Percentiles rank a stretch among this genome's conserved stretches.
Evolutionary conservation across 2,797 vertebrate genomes (phyloP).

Genomic region (Spinus pinus): DNA sequence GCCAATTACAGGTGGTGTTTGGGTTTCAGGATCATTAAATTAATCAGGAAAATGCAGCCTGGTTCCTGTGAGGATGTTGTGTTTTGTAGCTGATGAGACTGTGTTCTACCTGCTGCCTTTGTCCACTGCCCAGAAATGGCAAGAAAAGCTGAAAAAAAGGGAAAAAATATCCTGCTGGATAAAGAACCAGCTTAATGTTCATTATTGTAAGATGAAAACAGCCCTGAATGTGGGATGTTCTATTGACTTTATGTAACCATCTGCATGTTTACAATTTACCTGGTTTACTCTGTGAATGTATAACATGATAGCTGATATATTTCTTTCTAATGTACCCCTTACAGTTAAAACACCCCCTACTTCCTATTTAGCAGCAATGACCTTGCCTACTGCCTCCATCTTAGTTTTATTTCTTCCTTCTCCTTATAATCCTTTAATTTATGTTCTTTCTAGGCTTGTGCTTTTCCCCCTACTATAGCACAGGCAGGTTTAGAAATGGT

Average conservation of each 20-base stretch:
- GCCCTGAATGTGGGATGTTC: neutral
- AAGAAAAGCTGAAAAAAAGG: neutral
- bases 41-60: neutral
- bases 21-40: constrained; percentile 28
- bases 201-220: neutral
- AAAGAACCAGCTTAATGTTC: neutral
- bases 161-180: neutral
- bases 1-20: constrained; percentile 1
- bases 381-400: neutral
- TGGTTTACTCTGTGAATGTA: neutral
- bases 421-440: neutral
- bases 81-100: neutral
- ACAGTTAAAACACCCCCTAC: neutral
- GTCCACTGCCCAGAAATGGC: neutral
- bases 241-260: neutral
- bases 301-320: neutral
- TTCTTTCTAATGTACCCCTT: neutral
- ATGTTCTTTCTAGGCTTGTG: neutral
- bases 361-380: neutral
- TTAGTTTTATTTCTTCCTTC: neutral
- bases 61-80: neutral
- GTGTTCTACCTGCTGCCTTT: neutral
- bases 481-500: neutral
- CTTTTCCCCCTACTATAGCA: neutral
- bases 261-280: neutral